Base-by-base conservation (phyloP, 2,797 vertebrate genomes). In the Anguilla marmorata region DNA sequence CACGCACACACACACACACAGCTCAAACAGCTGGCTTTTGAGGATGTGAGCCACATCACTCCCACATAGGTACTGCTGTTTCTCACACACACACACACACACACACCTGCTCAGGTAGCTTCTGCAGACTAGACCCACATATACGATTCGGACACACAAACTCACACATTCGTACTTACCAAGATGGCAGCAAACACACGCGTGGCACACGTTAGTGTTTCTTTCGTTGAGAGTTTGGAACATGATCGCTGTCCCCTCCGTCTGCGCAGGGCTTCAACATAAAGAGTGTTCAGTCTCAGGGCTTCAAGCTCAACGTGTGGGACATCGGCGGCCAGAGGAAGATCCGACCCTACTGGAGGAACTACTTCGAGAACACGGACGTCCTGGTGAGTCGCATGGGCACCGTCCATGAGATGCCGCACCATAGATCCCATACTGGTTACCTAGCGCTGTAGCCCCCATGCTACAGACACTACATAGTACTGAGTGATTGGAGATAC, bases 301-400 rank as follows among this genome's bases (percentile, higher is more conserved):
- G 97, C 60, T 95, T 97, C 90, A 97, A 96, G 91, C 91, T 97
- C 50, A 97, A 96, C 0, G 96, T 98, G 56, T 98, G 97, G 97
- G 97, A 97, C 92, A 97, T 97, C 0, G 97, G 97, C 50, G 97
- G 97, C 50, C 97, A 97, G 90, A 95, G 96, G 69, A 96, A 96
- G 89, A 96, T 98, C 89, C 94, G 97, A 16, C 94, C 96, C 0
- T 97, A 97, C 92, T 97, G 96, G 97, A 97, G 92, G 92, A 97
- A 97, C 89, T 97, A 97, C 86, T 96, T 97, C 93, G 96, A 97
- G 93, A 97, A 96, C 93, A 97, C 96, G 14, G 96, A 97, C 88
- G 92, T 97, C 74, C 92, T 98, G 95, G 97, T 97, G 90, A 91
- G 94, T 95, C 76, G 19, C 86, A 30, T 52, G 11, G 80, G 14